phyloP scores from a whole-genome alignment of 2,113 vertebrate species.

The Pyrgilauda ruficollis region DNA sequence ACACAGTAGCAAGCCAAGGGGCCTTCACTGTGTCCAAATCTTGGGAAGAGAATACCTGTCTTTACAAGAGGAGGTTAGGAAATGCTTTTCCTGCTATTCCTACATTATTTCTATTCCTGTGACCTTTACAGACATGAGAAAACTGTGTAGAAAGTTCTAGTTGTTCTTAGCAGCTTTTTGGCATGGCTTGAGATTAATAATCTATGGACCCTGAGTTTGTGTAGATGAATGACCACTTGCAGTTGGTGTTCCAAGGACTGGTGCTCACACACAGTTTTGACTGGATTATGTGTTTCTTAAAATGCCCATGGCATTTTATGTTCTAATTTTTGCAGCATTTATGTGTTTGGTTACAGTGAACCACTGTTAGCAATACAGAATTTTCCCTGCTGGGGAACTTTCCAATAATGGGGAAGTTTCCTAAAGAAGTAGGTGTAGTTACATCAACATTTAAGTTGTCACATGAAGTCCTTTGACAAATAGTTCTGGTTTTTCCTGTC shows the following conservation, averaged over 20 bases:
- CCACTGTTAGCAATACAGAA: background rate
- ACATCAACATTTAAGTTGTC: background rate
- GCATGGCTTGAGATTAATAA: background rate
- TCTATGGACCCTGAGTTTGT: background rate
- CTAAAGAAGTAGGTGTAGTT: background rate
- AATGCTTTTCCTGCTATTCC: background rate
- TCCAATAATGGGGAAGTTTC: slow-evolving; percentile 25
- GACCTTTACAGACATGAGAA: background rate
- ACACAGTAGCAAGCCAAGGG: background rate
- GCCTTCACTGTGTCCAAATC: background rate
- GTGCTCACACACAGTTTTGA: background rate
- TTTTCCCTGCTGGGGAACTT: slow-evolving; percentile 52
- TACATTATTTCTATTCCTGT: background rate
- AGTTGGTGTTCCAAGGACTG: background rate
- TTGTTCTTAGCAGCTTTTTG: background rate
- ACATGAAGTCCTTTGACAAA: background rate
- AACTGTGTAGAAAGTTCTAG: background rate
- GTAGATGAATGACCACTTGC: background rate
- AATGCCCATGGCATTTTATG: background rate
- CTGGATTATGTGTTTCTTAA: background rate
- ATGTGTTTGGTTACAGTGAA: background rate
- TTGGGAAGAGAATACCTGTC: background rate
- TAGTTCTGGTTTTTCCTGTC: background rate
- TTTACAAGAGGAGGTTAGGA: background rate
- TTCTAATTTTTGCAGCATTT: background rate